These are phyloP conservation scores for Zophobas atratus DNA, from an alignment of 1,140 invertebrate genomes.

Conservation along the genomic window DNA sequence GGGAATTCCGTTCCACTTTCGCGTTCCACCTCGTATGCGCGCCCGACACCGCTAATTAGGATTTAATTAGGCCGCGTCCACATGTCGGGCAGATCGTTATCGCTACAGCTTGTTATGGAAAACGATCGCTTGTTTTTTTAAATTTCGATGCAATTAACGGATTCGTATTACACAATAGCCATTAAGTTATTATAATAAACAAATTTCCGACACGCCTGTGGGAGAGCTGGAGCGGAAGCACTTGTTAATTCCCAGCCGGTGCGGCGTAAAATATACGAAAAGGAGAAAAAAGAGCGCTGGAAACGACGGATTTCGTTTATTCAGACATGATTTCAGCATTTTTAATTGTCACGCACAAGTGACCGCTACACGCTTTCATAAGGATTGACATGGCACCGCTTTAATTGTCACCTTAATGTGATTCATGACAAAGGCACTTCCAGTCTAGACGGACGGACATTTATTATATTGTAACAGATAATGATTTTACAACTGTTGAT, in stretches of 20 bases:
- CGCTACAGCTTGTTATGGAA: background rate
- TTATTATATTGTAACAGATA: slow-evolving; percentile 26
- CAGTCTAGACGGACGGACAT: slow-evolving; percentile 17
- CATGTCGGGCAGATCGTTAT: background rate
- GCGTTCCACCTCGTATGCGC: background rate
- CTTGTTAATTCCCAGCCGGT: background rate
- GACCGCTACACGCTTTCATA: background rate
- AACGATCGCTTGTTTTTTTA: background rate
- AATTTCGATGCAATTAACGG: slow-evolving; percentile 3
- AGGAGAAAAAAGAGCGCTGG: background rate
- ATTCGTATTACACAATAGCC: slow-evolving; percentile 11
- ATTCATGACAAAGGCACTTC: slow-evolving; percentile 18
- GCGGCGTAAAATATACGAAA: too few relatives aligned
- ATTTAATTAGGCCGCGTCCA: background rate
- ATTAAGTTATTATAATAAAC: slow-evolving; percentile 5
- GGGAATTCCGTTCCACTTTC: too few relatives aligned
- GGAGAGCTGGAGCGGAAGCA: slow-evolving; percentile 6
- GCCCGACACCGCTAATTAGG: background rate
- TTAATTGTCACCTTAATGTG: slow-evolving; percentile 33
- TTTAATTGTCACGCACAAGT: slow-evolving; percentile 16
- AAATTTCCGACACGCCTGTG: slow-evolving; percentile 12
- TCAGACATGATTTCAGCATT: slow-evolving; percentile 5
- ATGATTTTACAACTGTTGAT: slow-evolving; percentile 23
- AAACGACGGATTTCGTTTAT: slow-evolving; percentile 14
- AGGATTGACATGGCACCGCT: slow-evolving; percentile 6